Evolutionary conservation across 2,888 invertebrate genomes (phyloP), one percentile per base, ranked within the genome.

Genomic region (Pristionchus entomophagus): DNA sequence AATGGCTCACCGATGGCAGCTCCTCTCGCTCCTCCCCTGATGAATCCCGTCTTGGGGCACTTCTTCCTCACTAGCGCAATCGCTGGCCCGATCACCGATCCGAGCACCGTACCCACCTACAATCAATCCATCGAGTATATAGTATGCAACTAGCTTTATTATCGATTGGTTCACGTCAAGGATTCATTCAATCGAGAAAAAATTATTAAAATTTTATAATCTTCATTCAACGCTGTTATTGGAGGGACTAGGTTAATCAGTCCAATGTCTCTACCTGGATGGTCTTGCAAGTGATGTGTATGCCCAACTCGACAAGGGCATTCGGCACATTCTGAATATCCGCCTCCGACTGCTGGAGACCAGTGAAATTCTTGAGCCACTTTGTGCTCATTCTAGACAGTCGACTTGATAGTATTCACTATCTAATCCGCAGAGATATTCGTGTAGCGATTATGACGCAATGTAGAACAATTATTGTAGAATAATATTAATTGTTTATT

Each of bases 221-320:
- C n/a, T n/a, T n/a, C n/a, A n/a, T n/a, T n/a, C n/a, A n/a, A n/a
- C n/a, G n/a, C n/a, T n/a, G n/a, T n/a, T n/a, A n/a, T n/a, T n/a
- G n/a, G n/a, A n/a, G n/a, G n/a, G n/a, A n/a, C n/a, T n/a, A n/a
- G n/a, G n/a, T n/a, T n/a, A n/a, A n/a, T n/a, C n/a, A n/a, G n/a
- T n/a, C n/a, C n/a, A n/a, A n/a, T n/a, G n/a, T n/a, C 65, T 3
- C 59, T 51, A 78, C 78, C 78, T 78, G 45, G 17, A 78, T 51
- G 29, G 49, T 78, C 78, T 51, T 78, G 78, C 45, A 51, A 10
- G 78, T 51, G 26, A 51, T 49, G 78, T 78, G 45, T 22, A 78
- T 78, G 49, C 49, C 78, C 78, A 45, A 29, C 29, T 78, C 78
- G 3, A 19, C 22, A 5, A 45, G 49, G 19, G 29, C 26, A 32